Evolutionary conservation across 1,140 invertebrate genomes (phyloP), one percentile per base, ranked within the genome.

Genomic region (Tetraneura akinire): DNA sequence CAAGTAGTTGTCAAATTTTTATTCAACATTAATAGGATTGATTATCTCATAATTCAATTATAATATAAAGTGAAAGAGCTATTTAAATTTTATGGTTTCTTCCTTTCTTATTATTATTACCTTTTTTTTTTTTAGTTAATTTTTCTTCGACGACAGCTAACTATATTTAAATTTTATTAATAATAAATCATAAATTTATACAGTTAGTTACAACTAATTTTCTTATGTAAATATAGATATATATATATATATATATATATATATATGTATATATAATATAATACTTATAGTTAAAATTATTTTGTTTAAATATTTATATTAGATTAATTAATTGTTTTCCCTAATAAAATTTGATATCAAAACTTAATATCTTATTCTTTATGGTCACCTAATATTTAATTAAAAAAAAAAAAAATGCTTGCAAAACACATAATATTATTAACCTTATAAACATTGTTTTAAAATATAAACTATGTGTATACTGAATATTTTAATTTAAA

Each of bases 141-240:
- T 37, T 42, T 57, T 76, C 71, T 76, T 76, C 13, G 71, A 45
- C 32, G 37, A 21, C n/a, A 21, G 23, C 32, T 57, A 14, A 76
- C 18, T 74, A 37, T 55, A 37, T 74, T 57, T 37, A 16, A 55
- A 74, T 74, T 74, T 57, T 74, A 29, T 74, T 37, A 55, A 42
- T 76, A 76, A 18, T 47, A 42, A 42, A 68, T 21, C 21, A 68
- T 42, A n/a, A 62, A 62, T 49, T 1, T 49, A 51, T 49, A 14
- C 42, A 49, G 45, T 70, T 70, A 23, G 21, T 70, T 70, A 1
- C 14, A 49, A n/a, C 26, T 71, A 51, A 70, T 29, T 70, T 2
- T 49, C 21, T 29, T 11, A 51, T 71, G 68, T 71, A 51, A 29
- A 51, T 71, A 71, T 71, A 51, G 49, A 16, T 42, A 29, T 4